Conservation (phyloP, 2,797 vertebrate species). For the Gambelia wislizenii region DNA sequence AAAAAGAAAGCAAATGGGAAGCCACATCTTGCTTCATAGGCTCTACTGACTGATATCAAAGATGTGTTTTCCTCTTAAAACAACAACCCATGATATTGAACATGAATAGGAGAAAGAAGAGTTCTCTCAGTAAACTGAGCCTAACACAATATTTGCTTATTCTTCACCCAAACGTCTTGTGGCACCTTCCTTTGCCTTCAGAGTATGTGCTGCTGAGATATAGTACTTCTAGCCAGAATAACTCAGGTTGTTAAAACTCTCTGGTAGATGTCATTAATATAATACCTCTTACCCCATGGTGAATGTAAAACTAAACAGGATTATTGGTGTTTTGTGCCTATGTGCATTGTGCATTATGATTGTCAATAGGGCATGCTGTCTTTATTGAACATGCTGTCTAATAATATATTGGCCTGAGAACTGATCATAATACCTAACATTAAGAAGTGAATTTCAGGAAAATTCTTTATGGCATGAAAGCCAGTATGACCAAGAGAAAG, state of each 20-base stretch:
- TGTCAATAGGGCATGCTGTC: not conserved
- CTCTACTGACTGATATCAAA: conserved; percentile 30
- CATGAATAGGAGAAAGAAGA: conserved; percentile 24
- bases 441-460: not conserved
- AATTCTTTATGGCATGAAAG: not conserved
- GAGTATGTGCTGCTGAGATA: not conserved
- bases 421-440: not conserved
- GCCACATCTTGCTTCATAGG: conserved; percentile 38
- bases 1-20: conserved; percentile 46
- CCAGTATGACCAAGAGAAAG: not conserved
- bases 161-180: conserved; percentile 12
- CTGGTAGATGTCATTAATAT: not conserved
- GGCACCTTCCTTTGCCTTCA: not conserved
- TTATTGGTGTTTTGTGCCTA: not conserved
- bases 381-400: not conserved
- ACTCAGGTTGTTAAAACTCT: not conserved
- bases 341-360: not conserved
- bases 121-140: not conserved
- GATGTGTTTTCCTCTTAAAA: not conserved
- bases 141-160: conserved; percentile 8
- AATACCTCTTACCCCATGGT: not conserved
- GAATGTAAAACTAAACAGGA: not conserved
- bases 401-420: not conserved
- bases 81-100: rapidly evolving
- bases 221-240: conserved; percentile 22